Base-by-base conservation (phyloP, 1,140 invertebrate genomes). In the Polypedilum vanderplanki region DNA sequence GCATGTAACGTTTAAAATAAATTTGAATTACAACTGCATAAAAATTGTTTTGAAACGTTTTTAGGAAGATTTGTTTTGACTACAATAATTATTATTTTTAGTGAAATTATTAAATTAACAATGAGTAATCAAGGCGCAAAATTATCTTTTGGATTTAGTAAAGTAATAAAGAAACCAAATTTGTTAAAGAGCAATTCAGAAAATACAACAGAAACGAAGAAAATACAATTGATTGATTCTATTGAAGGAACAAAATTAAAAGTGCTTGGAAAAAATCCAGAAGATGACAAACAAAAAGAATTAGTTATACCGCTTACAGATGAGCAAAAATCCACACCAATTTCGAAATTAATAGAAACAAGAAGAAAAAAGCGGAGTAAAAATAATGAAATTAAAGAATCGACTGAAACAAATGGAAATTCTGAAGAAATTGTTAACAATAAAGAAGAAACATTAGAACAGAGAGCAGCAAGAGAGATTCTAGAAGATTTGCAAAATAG, bases 61-160 rank as follows among this genome's bases (percentile, higher is more conserved):
- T 15, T 15, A 57, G 15, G n/a, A 12, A n/a, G n/a, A n/a, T n/a
- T n/a, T 57, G 46, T n/a, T 57, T 4, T 1, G 1, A 12, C 15
- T 15, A n/a, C 3, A 12, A 12, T n/a, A 15, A 15, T 57, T 12
- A n/a, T 57, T 12, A 57, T n/a, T 57, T 46, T 57, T n/a, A 57
- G 12, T 57, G 15, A 57, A 57, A 57, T 12, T 57, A 57, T 1
- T n/a, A 4, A 1, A 1, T 18, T 70, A 70, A 22, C 9, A 22
- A 70, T 70, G 65, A 18, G 17, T 18, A 70, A 70, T 70, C 15
- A n/a, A 70, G 17, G n/a, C n/a, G 5, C 65, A 20, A 93, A 92
- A 80, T 89, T 93, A 81, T 92, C 90, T 0, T 93, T 93, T 83
- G 87, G 89, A 33, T 93, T 93, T 83, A 87, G 84, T 76, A 92